Conservation (phyloP, 2,797 vertebrate species). For the Pangasius mekongensis region DNA sequence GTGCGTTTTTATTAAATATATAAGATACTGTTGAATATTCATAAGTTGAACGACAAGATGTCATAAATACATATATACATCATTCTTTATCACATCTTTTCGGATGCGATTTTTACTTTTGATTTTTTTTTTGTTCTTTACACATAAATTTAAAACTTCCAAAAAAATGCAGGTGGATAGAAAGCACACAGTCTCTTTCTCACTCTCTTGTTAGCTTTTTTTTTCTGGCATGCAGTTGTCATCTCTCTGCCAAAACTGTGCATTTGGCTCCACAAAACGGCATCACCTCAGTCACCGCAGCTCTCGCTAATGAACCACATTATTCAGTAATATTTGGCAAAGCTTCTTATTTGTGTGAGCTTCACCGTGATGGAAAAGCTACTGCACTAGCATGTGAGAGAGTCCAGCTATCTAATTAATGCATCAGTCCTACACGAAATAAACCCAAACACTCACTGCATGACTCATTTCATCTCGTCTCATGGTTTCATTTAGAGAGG, state of each 20-base stretch:
- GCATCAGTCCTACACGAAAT: slow-evolving; percentile 1
- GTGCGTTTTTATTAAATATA: background rate
- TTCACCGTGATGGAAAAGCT: background rate
- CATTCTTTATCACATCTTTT: background rate
- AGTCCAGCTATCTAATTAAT: slow-evolving; percentile 15
- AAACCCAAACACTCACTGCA: background rate
- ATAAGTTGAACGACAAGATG: background rate
- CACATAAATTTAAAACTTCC: background rate
- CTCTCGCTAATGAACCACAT: slow-evolving; percentile 36
- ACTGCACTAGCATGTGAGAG: background rate
- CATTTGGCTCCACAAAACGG: background rate
- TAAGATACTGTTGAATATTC: background rate
- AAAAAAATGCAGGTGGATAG: background rate
- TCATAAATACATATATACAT: background rate
- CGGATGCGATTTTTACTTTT: background rate
- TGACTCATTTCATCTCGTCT: slow-evolving; percentile 20
- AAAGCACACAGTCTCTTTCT: background rate
- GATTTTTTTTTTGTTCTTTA: background rate
- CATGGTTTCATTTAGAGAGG: slow-evolving; percentile 9
- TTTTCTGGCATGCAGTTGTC: slow-evolving; percentile 13
- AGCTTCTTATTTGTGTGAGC: background rate
- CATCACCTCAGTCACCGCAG: slow-evolving; percentile 6
- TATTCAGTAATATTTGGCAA: slow-evolving; percentile 40
- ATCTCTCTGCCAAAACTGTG: slow-evolving; percentile 43
- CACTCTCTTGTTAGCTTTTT: background rate